Base-by-base conservation (phyloP, 2,888 invertebrate species). In the Drosophila acutilabella region DNA sequence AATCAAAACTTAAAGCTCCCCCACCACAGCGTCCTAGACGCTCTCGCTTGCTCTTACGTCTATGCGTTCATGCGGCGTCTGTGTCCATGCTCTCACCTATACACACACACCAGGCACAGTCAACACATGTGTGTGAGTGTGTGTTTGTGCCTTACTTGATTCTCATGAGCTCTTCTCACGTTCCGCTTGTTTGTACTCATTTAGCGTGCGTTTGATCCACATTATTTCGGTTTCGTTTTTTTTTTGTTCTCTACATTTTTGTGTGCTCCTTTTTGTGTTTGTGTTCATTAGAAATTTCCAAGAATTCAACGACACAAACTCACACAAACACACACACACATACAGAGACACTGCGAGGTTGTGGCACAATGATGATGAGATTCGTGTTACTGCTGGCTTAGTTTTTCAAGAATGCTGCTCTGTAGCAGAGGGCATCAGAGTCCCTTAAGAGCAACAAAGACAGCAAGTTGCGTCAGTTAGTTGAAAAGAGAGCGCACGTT, bases 251-350 rank as follows among this genome's bases (percentile, higher is more conserved):
- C 70, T 64, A 81, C 72, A 87, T 82, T 82, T 83, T 75, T 81
- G 80, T 85, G 80, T 69, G 82, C 88, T 83, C 80, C 85, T 87
- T 83, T 80, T 81, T 84, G 88, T 73, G 80, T 75, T 87, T 87
- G 88, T 85, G 82, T 83, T 83, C 82, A 83, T 83, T 87, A 83
- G 83, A 87, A 87, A 83, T 83, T 83, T 87, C 83, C 88, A 70
- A 83, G 83, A 83, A 83, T 62, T 73, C 68, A 80, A 56, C 81
- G 80, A 84, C 87, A 76, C 83, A 75, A 65, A 64, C 59, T 69
- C 47, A 76, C 61, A 75, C 38, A 59, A 45, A 70, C 64, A 73
- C 7, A 57, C 16, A 62, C 7, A 57, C 16, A 62, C 4, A 62
- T 4, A 62, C 13, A 54, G 10, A 51, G 14, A 60, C 33, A 30